These are phyloP conservation scores for Enhydra lutris DNA, from an alignment of 2,113 vertebrate genomes.

Conservation along the genomic window DNA sequence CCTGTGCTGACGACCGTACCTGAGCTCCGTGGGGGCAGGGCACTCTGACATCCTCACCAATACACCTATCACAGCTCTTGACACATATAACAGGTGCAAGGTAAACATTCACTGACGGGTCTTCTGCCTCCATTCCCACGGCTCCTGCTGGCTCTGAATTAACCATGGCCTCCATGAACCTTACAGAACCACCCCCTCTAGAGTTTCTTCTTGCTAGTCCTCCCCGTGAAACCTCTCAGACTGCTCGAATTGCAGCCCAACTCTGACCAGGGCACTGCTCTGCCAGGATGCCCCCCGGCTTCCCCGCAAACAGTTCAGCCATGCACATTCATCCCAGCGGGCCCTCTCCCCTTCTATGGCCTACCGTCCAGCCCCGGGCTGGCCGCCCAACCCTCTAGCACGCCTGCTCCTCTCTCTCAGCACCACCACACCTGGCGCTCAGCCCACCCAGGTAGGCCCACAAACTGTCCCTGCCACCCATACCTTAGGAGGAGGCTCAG, in stretches of 20 bases:
- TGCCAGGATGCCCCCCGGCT: background rate
- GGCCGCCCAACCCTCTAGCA: background rate
- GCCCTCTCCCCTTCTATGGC: background rate
- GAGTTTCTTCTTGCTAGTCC: background rate
- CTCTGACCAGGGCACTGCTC: background rate
- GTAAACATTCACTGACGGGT: background rate
- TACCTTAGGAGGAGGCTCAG: background rate
- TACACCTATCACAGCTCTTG: background rate
- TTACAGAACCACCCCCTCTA: background rate
- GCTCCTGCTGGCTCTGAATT: background rate
- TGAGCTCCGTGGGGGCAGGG: background rate
- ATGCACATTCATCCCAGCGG: background rate
- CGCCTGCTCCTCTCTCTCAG: background rate
- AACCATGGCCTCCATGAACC: background rate
- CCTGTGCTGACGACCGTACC: rapidly evolving
- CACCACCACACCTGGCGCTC: background rate
- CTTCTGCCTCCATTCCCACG: background rate
- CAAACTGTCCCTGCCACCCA: background rate
- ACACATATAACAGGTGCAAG: background rate
- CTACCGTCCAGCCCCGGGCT: too few relatives aligned
- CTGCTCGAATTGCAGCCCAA: background rate
- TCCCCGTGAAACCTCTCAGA: background rate
- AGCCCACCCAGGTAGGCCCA: background rate
- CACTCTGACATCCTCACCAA: background rate
- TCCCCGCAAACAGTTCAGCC: background rate